Conservation (phyloP, 2,888 invertebrate species). For the Xylocampa areola region DNA sequence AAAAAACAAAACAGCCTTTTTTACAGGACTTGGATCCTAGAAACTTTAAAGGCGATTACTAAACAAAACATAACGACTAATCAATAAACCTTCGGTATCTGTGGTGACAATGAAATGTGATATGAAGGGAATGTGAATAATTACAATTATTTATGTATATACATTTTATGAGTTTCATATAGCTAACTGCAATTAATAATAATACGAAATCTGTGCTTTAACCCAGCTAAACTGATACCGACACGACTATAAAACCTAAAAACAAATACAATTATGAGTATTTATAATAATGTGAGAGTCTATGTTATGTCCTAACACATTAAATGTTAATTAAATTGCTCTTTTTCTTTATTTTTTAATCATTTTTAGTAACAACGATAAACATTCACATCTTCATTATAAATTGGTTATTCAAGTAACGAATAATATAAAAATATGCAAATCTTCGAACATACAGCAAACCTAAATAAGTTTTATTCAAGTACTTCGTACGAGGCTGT, state of each 20-base stretch:
- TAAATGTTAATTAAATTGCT: slow-evolving; percentile 13
- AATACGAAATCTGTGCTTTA: slow-evolving; percentile 13
- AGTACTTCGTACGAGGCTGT: slow-evolving; percentile 47
- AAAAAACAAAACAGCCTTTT: slow-evolving; percentile 48
- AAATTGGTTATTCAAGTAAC: slow-evolving; percentile 28
- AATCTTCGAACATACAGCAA: slow-evolving; percentile 28
- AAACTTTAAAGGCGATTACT: slow-evolving; percentile 32
- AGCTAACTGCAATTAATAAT: slow-evolving; percentile 19
- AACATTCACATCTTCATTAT: slow-evolving; percentile 23
- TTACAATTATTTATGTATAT: slow-evolving; percentile 54
- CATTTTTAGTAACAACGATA: slow-evolving; percentile 14
- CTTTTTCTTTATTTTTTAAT: slow-evolving; percentile 4
- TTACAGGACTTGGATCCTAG: slow-evolving; percentile 26
- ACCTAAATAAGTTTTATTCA: slow-evolving; percentile 18
- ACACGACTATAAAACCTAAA: slow-evolving; percentile 31
- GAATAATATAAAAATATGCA: slow-evolving; percentile 36
- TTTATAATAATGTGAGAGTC: slow-evolving; percentile 43
- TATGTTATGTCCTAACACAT: slow-evolving; percentile 12
- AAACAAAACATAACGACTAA: slow-evolving; percentile 51
- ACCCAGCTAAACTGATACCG: slow-evolving; percentile 28
- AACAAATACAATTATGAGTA: slow-evolving; percentile 49
- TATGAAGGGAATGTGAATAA: slow-evolving; percentile 55
- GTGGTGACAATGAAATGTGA: slow-evolving; percentile 30
- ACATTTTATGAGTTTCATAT: slow-evolving; percentile 29
- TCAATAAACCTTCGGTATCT: slow-evolving; percentile 43